A percentile compares a stretch with the other conserved stretches of the same genome.
phyloP scores from a whole-genome alignment of 2,113 vertebrate genomes.

The Camelus dromedarius region DNA sequence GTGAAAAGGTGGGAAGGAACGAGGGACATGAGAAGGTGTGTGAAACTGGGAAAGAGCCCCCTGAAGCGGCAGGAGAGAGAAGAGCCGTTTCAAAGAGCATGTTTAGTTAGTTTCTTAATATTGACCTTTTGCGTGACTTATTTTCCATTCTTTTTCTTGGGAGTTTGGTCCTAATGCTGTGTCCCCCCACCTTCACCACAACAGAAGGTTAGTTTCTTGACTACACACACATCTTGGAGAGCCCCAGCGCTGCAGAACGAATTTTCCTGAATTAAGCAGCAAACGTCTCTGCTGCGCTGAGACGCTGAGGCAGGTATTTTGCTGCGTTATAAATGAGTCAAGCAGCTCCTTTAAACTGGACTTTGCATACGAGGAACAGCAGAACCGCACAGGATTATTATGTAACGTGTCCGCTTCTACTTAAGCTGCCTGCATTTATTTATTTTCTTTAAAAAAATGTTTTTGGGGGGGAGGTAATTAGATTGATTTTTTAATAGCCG shows the following conservation, averaged over 20 bases:
- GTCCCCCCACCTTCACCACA: background rate
- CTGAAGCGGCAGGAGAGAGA: fast-evolving
- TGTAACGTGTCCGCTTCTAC: background rate
- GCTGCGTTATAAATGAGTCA: conserved; percentile 28
- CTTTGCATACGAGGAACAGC: background rate
- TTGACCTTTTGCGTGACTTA: background rate
- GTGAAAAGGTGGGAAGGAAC: background rate
- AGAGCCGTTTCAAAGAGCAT: background rate
- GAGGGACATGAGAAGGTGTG: background rate
- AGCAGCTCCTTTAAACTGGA: background rate
- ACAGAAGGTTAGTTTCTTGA: background rate
- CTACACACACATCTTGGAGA: background rate
- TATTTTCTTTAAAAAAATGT: no score
- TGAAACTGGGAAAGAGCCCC: background rate
- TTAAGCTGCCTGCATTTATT: background rate
- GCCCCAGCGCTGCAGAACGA: background rate
- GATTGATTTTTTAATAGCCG: no score
- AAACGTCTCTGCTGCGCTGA: background rate
- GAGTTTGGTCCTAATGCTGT: background rate
- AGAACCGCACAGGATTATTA: background rate
- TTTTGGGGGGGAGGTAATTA: no score
- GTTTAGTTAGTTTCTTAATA: background rate
- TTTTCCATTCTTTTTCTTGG: background rate
- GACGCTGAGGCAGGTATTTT: background rate
- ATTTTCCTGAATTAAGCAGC: conserved; percentile 9